Conservation (phyloP, 2,797 vertebrate species). For the Intellagama lesueurii region DNA sequence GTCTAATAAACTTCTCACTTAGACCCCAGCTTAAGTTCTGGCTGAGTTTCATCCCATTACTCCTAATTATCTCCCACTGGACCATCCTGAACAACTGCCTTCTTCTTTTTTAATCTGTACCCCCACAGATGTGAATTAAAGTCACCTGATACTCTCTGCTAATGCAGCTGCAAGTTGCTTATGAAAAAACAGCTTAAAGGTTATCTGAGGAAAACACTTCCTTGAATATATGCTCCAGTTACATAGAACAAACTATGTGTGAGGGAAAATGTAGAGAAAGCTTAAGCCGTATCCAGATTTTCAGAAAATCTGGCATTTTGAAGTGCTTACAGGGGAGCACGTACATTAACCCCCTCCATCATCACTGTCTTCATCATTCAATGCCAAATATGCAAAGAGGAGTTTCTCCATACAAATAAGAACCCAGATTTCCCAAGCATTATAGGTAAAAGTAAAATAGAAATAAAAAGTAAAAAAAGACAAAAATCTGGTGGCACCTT, state of each 20-base stretch:
- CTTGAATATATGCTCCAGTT: background rate
- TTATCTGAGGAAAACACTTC: background rate
- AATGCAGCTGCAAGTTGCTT: background rate
- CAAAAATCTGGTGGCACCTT: too few species aligned
- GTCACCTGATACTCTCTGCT: background rate
- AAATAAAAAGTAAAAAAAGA: too few species aligned
- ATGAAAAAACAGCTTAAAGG: background rate
- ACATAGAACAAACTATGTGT: background rate
- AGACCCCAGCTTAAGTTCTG: background rate
- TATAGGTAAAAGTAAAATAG: too few species aligned
- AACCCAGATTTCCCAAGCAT: too few species aligned
- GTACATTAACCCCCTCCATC: too few species aligned
- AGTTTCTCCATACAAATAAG: too few species aligned
- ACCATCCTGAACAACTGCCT: background rate
- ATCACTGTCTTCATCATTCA: too few species aligned
- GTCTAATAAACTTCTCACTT: slow-evolving; percentile 4
- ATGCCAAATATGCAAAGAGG: too few species aligned
- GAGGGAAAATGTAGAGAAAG: background rate
- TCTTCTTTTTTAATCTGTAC: background rate
- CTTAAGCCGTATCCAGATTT: too few species aligned
- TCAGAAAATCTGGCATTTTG: too few species aligned
- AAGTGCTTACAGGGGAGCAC: too few species aligned
- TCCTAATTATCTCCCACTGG: slow-evolving; percentile 7
- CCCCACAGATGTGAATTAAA: background rate
- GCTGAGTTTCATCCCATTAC: slow-evolving; percentile 25